A percentile compares a stretch with the other conserved stretches of the same genome.
phyloP scores from a whole-genome alignment of 2,888 invertebrate species.

The Exocentrus adspersus region DNA sequence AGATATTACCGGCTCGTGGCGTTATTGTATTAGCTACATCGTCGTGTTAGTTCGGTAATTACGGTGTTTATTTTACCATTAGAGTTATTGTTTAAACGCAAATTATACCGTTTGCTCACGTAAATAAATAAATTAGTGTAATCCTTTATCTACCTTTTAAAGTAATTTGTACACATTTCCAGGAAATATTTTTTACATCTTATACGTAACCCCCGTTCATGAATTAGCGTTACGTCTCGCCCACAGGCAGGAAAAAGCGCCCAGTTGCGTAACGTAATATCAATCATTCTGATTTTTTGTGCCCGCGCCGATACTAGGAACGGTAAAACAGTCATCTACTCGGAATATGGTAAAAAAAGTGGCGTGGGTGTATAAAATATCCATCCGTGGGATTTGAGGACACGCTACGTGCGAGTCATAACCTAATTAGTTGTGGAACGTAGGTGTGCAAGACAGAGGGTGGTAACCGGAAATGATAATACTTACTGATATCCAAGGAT shows the following conservation, averaged over 20 bases:
- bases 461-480: too few species aligned
- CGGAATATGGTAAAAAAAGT: too few species aligned
- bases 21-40: slow-evolving; percentile 1
- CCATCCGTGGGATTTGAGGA: neutral
- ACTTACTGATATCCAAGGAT: slow-evolving; percentile 59
- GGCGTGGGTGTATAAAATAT: neutral
- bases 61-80: neutral
- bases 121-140: neutral
- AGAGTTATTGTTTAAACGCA: neutral
- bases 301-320: neutral
- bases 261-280: neutral
- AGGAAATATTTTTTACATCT: too few species aligned
- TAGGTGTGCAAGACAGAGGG: too few species aligned
- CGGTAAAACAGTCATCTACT: neutral
- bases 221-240: neutral
- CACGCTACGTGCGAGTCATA: neutral
- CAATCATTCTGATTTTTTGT: neutral
- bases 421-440: neutral
- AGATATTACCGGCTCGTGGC: neutral
- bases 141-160: too few species aligned
- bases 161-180: too few species aligned
- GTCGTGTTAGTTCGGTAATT: neutral
- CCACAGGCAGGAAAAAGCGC: neutral
- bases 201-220: too few species aligned
- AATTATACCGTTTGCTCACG: neutral